Percentiles rank a stretch among this genome's conserved stretches.
Evolutionary conservation across 2,888 invertebrate genomes (phyloP).

Genomic region (Palloptera scutellata): DNA sequence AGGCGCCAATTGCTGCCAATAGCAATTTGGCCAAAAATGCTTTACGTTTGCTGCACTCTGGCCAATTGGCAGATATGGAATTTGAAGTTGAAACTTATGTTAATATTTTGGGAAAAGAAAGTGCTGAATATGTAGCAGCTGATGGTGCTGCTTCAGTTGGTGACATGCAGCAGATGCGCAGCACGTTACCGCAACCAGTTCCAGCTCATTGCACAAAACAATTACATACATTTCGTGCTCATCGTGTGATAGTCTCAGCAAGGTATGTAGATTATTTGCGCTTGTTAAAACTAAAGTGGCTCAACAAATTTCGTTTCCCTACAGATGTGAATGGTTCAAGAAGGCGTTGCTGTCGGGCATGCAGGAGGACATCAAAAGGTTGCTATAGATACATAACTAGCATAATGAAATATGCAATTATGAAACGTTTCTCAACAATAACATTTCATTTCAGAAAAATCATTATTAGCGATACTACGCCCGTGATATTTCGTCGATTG

Average conservation of each 20-base stretch:
- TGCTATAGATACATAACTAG: conserved; percentile 14
- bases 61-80: conserved; percentile 71
- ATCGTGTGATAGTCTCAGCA: conserved; percentile 73
- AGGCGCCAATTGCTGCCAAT: conserved; percentile 68
- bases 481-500: conserved; percentile 70
- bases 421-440: not conserved
- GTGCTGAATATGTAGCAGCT: conserved; percentile 8
- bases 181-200: not conserved
- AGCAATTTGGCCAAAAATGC: conserved; percentile 69
- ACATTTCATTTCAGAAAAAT: conserved; percentile 67
- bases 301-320: not conserved
- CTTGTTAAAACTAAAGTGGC: too few species aligned
- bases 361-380: conserved; percentile 76
- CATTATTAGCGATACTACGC: conserved; percentile 72
- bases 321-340: conserved; percentile 74
- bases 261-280: conserved; percentile 34
- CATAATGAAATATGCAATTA: not conserved
- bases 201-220: conserved; percentile 38
- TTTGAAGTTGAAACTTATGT: conserved; percentile 67
- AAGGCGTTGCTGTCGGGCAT: conserved; percentile 75
- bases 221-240: conserved; percentile 66
- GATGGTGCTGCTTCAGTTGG: not conserved
- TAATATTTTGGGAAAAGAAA: conserved; percentile 26
- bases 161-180: conserved; percentile 20
- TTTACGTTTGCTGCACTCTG: conserved; percentile 68